Percentiles rank a stretch among this genome's conserved stretches.
Conservation (phyloP, 1,140 invertebrate genomes). For the Ooceraea biroi region DNA sequence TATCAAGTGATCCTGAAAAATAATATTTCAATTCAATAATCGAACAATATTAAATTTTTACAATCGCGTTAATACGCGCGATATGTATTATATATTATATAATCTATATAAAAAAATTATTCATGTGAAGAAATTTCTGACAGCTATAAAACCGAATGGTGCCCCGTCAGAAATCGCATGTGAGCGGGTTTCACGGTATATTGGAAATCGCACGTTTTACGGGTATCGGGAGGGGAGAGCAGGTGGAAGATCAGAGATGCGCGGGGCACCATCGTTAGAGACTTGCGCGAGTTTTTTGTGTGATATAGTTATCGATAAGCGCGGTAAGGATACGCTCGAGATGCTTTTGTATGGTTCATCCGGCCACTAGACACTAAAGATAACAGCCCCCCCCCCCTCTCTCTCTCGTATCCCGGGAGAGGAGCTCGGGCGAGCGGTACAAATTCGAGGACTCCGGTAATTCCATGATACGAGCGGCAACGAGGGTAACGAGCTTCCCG, state of each 20-base stretch:
- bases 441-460: constrained; percentile 78
- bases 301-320: constrained; percentile 55
- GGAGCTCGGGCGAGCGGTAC: constrained; percentile 41
- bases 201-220: constrained; percentile 31
- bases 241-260: constrained; percentile 1
- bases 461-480: constrained; percentile 71
- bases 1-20: constrained; percentile 8
- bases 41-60: constrained; percentile 10
- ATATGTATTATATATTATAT: neutral
- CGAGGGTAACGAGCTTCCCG: constrained; percentile 80
- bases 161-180: constrained; percentile 11
- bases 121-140: neutral
- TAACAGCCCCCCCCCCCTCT: neutral
- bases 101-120: constrained; percentile 5
- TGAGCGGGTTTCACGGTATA: constrained; percentile 37
- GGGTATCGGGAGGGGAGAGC: constrained; percentile 12
- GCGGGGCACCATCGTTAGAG: constrained; percentile 2
- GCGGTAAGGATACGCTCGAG: constrained; percentile 30
- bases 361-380: constrained; percentile 45
- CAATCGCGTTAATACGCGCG: too few relatives aligned
- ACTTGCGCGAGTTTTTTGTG: constrained; percentile 39
- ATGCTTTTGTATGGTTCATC: constrained; percentile 20
- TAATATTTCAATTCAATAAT: neutral
- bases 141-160: neutral
- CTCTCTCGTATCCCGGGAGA: neutral